These are phyloP conservation scores for Aix galericulata DNA, from an alignment of 2,113 vertebrate genomes.

Conservation along the genomic window DNA sequence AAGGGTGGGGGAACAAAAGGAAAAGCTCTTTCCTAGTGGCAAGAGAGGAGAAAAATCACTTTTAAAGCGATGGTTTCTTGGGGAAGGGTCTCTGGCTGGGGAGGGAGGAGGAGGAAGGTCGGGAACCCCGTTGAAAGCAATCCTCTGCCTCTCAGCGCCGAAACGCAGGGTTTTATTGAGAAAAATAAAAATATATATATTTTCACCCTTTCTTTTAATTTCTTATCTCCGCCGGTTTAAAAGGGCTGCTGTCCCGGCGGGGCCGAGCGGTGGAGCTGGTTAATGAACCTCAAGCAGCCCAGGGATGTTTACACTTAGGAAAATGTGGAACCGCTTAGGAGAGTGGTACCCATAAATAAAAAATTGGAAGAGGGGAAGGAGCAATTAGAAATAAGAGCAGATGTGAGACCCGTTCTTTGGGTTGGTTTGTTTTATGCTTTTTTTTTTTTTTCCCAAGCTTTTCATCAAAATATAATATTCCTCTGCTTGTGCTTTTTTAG, in stretches of 20 bases:
- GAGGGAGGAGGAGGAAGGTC: background rate
- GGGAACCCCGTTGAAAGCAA: background rate
- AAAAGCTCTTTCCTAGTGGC: background rate
- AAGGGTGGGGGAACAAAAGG: background rate
- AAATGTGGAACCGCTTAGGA: background rate
- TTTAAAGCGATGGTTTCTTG: background rate
- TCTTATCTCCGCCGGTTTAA: background rate
- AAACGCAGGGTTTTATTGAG: background rate
- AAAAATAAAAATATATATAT: background rate
- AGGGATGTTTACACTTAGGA: background rate
- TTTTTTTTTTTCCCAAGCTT: background rate
- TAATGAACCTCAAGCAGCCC: constrained; percentile 17
- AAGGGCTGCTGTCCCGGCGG: background rate
- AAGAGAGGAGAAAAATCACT: background rate
- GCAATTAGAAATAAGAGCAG: background rate
- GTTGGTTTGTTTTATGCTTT: background rate
- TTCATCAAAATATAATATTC: background rate
- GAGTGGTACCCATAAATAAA: constrained; percentile 26
- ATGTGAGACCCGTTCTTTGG: background rate
- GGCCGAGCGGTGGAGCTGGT: background rate
- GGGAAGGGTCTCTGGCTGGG: background rate
- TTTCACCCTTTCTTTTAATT: background rate
- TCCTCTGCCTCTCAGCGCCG: background rate
- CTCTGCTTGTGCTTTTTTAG: background rate
- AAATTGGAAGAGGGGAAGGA: constrained; percentile 9